Conservation (phyloP, 2,797 vertebrate species). For the Geotrypetes seraphini region DNA sequence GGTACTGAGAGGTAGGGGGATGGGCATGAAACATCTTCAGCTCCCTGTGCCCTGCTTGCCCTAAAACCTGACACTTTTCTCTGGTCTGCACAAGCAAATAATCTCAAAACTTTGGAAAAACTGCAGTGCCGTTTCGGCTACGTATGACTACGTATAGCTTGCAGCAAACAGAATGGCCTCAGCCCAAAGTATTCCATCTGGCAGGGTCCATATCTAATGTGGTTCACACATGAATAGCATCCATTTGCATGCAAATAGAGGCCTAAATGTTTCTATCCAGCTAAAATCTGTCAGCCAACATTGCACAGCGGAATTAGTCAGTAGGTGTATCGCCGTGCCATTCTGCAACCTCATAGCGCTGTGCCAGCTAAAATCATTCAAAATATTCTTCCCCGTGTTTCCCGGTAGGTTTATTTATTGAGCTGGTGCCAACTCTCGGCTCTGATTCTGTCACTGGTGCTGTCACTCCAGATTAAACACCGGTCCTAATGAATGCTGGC, state of each 20-base stretch:
- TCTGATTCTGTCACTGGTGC: constrained; percentile 47
- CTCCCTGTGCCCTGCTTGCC: no score
- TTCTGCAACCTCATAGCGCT: constrained; percentile 38
- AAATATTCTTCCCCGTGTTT: constrained; percentile 50
- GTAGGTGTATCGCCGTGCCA: constrained; percentile 42
- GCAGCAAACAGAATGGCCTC: constrained; percentile 44
- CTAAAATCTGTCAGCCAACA: constrained; percentile 55
- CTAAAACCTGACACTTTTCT: no score
- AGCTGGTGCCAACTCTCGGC: constrained; percentile 41
- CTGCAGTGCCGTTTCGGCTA: constrained; percentile 20
- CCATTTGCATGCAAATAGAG: constrained; percentile 66
- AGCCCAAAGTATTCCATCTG: constrained; percentile 60
- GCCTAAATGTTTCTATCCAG: constrained; percentile 51
- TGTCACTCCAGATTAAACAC: constrained; percentile 51
- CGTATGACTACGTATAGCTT: constrained; percentile 34
- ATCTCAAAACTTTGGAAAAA: constrained; percentile 23
- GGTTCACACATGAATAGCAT: constrained; percentile 61
- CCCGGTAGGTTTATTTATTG: constrained; percentile 45
- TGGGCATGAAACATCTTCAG: no score
- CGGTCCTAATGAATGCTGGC: constrained; percentile 51
- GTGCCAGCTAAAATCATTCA: constrained; percentile 51
- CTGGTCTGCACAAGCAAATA: no score
- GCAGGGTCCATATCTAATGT: constrained; percentile 53
- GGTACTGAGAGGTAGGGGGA: no score
- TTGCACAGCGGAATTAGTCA: constrained; percentile 57